Percentiles rank a stretch among this genome's conserved stretches.
Conservation (phyloP, 2,797 vertebrate genomes). For the Alosa sapidissima region DNA sequence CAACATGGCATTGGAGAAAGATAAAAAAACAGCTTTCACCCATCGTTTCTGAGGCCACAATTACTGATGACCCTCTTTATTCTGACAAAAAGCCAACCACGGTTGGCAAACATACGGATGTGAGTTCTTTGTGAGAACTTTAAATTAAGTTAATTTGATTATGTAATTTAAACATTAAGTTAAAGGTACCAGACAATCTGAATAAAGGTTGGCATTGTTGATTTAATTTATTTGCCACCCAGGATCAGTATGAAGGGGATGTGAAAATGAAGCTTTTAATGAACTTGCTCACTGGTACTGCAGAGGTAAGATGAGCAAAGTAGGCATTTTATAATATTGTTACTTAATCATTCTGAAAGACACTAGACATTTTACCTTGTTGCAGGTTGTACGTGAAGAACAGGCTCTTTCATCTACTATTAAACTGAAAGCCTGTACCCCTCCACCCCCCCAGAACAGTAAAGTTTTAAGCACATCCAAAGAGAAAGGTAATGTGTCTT, state of each 20-base stretch:
- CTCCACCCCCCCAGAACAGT: constrained; percentile 32
- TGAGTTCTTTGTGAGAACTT: background rate
- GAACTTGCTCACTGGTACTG: background rate
- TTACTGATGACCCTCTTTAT: background rate
- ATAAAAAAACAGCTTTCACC: background rate
- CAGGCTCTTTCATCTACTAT: background rate
- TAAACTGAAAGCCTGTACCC: constrained; percentile 7
- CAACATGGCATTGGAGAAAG: background rate
- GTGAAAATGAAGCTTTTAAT: background rate
- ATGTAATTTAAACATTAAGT: background rate
- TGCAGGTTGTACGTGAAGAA: constrained; percentile 3
- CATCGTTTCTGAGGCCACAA: background rate
- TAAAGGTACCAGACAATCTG: background rate
- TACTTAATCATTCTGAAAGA: background rate
- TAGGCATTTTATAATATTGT: background rate
- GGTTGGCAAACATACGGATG: background rate
- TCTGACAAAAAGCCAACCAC: background rate
- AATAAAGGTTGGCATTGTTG: background rate
- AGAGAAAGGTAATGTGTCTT: constrained; percentile 22
- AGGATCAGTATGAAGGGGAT: background rate
- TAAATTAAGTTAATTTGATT: background rate
- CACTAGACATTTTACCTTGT: background rate
- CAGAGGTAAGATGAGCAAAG: background rate
- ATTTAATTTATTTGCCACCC: background rate
- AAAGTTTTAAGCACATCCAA: background rate